Base-by-base conservation (phyloP, 2,797 vertebrate species). In the Megaceryle alcyon region DNA sequence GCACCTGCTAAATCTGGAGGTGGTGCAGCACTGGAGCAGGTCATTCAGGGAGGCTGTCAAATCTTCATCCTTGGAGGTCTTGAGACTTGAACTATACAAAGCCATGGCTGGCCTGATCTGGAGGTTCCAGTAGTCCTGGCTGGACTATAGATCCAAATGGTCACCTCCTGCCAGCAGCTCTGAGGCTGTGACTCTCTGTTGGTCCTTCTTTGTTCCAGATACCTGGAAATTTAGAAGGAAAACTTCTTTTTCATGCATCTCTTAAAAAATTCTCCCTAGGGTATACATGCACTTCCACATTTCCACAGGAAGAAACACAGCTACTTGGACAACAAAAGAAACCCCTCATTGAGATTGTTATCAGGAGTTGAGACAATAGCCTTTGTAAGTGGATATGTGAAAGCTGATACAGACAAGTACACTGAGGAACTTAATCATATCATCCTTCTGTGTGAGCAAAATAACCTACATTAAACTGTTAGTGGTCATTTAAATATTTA, bases 251-350 rank as follows among this genome's bases (percentile, higher is more conserved):
- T 87, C 49, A 79, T 46, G 44, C 25, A 57, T 31, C 28, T 29
- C 61, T 76, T 53, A 29, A 66, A 63, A 82, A 91, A 82, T 83
- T 92, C 61, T 71, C 25, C 22, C 81, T 41, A 37, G 77, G 70
- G 48, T 41, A 53, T 43, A 84, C 51, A 33, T n/a, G 48, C 14
- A 85, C 41, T 82, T 90, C 28, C 37, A 60, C n/a, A 15, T 48
- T 72, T 82, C 19, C 41, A 13, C 53, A 53, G 41, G 56, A 95
- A 91, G 59, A 94, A 89, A 79, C 28, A 53, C 4, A 2, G 59
- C 59, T 70, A 76, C 46, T 92, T 23, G 77, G 49, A 65, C 79
- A 96, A 91, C 60, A 90, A 90, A 90, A 89, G 76, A 94, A 94
- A 71, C 41, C 48, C 85, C 31, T 63, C 26, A 22, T 3, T 78